A percentile compares a stretch with the other conserved stretches of the same genome.
Conservation (phyloP, 1,140 invertebrate genomes). For the Drosophila pallidifrons region DNA sequence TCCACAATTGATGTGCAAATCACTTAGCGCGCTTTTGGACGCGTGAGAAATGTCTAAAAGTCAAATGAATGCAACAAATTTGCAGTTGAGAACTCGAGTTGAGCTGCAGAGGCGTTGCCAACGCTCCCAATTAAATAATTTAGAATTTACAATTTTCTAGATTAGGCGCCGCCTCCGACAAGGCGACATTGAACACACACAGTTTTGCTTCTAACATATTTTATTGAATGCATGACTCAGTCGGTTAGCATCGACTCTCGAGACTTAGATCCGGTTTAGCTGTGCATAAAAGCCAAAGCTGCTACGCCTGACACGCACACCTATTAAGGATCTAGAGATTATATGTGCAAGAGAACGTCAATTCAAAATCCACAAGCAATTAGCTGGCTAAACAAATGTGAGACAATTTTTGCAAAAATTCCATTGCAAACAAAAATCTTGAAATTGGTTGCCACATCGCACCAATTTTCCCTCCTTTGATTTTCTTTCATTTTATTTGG, state of each 20-base stretch:
- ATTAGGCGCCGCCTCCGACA: slow-evolving; percentile 50
- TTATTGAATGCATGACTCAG: slow-evolving; percentile 32
- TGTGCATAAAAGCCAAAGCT: slow-evolving; percentile 22
- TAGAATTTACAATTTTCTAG: slow-evolving; percentile 54
- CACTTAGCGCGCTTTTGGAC: slow-evolving; percentile 37
- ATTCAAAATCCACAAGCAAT: slow-evolving; percentile 25
- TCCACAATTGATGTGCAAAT: slow-evolving; percentile 46
- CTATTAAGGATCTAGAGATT: slow-evolving; percentile 49
- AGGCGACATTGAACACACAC: slow-evolving; percentile 40
- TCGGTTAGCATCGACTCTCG: slow-evolving; percentile 16
- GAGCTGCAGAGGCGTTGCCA: slow-evolving; percentile 44
- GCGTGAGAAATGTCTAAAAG: slow-evolving; percentile 55
- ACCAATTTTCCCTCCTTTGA: background rate
- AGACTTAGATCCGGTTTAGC: slow-evolving; percentile 46
- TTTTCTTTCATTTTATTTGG: background rate
- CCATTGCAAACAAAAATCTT: slow-evolving; percentile 5
- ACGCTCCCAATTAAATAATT: slow-evolving; percentile 53
- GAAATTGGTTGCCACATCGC: slow-evolving; percentile 27
- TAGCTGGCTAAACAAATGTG: slow-evolving; percentile 40
- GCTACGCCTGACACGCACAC: slow-evolving; percentile 17
- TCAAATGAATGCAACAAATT: slow-evolving; percentile 49
- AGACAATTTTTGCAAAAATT: slow-evolving; percentile 42
- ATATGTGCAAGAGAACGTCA: slow-evolving; percentile 27
- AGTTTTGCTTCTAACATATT: background rate
- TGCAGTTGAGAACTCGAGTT: background rate